Percentiles rank a stretch among this genome's conserved stretches.
phyloP scores from a whole-genome alignment of 2,888 invertebrate species.

The Cryptophagus acutangulus region DNA sequence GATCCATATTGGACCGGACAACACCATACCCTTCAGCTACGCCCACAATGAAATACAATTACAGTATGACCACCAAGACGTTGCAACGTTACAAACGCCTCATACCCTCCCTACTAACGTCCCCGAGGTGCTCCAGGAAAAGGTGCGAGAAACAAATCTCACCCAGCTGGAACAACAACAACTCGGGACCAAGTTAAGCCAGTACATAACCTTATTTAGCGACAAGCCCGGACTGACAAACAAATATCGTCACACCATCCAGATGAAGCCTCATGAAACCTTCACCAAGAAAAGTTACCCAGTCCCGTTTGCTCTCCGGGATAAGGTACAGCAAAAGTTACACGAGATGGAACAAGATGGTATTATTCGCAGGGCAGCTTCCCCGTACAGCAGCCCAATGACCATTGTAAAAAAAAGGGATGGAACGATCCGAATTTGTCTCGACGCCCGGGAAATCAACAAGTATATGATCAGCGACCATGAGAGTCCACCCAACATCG shows the following conservation, averaged over 20 bases:
- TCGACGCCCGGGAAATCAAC: conserved; percentile 5
- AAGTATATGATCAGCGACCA: conserved; percentile 7
- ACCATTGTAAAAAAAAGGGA: conserved; percentile 1
- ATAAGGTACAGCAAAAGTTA: not conserved
- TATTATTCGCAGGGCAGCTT: not conserved
- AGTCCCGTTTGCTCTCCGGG: not conserved
- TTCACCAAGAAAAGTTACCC: not conserved
- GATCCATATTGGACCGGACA: too few relatives aligned
- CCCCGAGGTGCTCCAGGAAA: too few relatives aligned
- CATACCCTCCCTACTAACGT: too few relatives aligned
- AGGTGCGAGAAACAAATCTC: too few relatives aligned
- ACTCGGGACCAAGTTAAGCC: too few relatives aligned
- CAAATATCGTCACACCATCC: not conserved
- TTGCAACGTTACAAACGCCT: too few relatives aligned
- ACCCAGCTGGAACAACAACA: too few relatives aligned
- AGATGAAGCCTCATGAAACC: not conserved
- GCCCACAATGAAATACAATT: too few relatives aligned
- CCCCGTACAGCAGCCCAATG: not conserved
- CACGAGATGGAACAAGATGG: not conserved
- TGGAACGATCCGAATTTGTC: not conserved
- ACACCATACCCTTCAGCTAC: too few relatives aligned
- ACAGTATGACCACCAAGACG: too few relatives aligned
- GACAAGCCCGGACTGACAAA: not conserved
- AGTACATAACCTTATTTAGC: too few relatives aligned
- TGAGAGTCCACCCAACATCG: conserved; percentile 5